phyloP scores from a whole-genome alignment of 2,888 invertebrate genomes.

The Aphrophora alni region DNA sequence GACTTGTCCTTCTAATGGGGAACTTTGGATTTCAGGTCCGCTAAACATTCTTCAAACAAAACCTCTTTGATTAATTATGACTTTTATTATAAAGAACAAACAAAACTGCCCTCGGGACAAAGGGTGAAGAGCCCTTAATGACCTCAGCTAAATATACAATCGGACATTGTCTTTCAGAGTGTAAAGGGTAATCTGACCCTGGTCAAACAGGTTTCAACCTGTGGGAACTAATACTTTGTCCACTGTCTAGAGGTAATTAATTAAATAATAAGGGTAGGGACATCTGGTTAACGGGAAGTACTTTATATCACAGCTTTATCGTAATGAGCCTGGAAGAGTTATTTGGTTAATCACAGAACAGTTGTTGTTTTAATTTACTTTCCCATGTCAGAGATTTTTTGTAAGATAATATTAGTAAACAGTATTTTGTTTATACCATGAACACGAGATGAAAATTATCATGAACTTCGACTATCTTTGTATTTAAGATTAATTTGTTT shows the following conservation, averaged over 20 bases:
- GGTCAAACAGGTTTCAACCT: constrained; percentile 2
- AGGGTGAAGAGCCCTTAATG: background rate
- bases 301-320: background rate
- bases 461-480: too few relatives aligned
- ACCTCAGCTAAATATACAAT: background rate
- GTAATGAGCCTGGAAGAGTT: too few relatives aligned
- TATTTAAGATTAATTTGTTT: too few relatives aligned
- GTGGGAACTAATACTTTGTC: constrained; percentile 21
- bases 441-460: too few relatives aligned
- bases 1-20: too few relatives aligned
- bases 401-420: too few relatives aligned
- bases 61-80: background rate
- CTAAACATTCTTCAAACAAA: background rate
- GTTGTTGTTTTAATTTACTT: background rate
- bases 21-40: background rate
- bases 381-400: too few relatives aligned
- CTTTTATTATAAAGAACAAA: background rate
- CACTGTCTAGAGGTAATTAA: constrained; percentile 15
- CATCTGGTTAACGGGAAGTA: background rate
- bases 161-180: too few relatives aligned
- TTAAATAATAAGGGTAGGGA: constrained; percentile 1
- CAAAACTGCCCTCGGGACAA: background rate
- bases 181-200: background rate
- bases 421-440: too few relatives aligned
- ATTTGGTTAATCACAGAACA: background rate